Evolutionary conservation across 2,113 vertebrate genomes (phyloP).

Genomic region (Myotis davidii): DNA sequence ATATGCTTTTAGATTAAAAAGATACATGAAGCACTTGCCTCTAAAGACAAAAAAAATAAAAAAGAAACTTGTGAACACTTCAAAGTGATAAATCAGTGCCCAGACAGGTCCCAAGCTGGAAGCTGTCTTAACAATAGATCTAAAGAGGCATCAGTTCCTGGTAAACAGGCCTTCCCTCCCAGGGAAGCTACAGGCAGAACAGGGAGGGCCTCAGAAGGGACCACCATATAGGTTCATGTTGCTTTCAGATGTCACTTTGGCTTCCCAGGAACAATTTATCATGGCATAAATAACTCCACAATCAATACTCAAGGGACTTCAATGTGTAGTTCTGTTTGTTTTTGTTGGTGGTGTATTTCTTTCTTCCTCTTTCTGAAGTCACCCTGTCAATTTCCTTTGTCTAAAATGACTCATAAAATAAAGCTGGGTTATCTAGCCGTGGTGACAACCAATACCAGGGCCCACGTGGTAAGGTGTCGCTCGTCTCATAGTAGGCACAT

Average conservation of each 20-base stretch:
- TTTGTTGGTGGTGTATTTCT: conserved; percentile 17
- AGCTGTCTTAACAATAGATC: conserved; percentile 43
- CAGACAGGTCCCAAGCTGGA: not conserved
- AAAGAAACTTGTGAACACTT: conserved; percentile 53
- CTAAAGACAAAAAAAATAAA: conserved; percentile 22
- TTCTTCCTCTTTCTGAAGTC: conserved; percentile 38
- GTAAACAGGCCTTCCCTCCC: not conserved
- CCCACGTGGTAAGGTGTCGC: not conserved
- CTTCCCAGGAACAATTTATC: not conserved
- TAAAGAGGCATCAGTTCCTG: conserved; percentile 49
- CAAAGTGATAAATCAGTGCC: conserved; percentile 57
- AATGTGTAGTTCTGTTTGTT: not conserved
- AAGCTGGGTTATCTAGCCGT: not conserved
- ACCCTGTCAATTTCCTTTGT: not conserved
- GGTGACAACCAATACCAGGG: not conserved
- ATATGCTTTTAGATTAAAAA: not conserved
- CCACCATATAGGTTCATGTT: not conserved
- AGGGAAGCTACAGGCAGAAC: not conserved
- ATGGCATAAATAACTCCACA: not conserved
- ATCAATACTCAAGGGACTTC: not conserved
- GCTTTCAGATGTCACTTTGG: conserved; percentile 3
- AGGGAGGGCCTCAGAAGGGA: not conserved
- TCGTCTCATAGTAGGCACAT: not conserved
- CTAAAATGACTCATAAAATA: conserved; percentile 30
- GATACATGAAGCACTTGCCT: not conserved